These are phyloP conservation scores for Argyresthia goedartella DNA, from an alignment of 2,888 invertebrate species.

Conservation along the genomic window DNA sequence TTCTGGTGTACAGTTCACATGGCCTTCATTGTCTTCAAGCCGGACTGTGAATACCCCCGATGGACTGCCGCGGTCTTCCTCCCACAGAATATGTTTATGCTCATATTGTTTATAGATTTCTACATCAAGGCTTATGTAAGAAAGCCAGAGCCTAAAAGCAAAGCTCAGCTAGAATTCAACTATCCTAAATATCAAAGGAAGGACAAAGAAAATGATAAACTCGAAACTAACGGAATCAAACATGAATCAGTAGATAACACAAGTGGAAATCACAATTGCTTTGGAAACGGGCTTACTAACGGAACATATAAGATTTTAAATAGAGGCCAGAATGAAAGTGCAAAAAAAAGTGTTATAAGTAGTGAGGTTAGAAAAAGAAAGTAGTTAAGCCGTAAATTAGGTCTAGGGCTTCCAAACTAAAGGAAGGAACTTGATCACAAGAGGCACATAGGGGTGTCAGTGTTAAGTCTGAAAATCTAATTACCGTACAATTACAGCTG, in stretches of 20 bases:
- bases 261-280: not conserved
- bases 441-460: too few species aligned
- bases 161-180: not conserved
- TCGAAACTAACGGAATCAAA: not conserved
- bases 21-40: conserved; percentile 42
- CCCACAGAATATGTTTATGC: conserved; percentile 76
- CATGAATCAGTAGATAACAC: not conserved
- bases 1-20: conserved; percentile 70
- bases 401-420: too few species aligned
- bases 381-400: too few species aligned
- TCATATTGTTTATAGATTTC: conserved; percentile 76
- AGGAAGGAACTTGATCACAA: too few species aligned
- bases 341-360: too few species aligned
- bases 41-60: conserved; percentile 72
- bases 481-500: too few species aligned
- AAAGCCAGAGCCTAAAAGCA: conserved; percentile 18
- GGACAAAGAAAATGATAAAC: not conserved
- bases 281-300: not conserved
- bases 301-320: not conserved
- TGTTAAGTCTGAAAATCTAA: too few species aligned
- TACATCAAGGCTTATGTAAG: conserved; percentile 74
- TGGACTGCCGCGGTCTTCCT: conserved; percentile 67
- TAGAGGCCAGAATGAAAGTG: too few species aligned
- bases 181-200: not conserved
- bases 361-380: too few species aligned